Base-by-base conservation (phyloP, 2,113 vertebrate species). In the Pangasianodon hypophthalmus region DNA sequence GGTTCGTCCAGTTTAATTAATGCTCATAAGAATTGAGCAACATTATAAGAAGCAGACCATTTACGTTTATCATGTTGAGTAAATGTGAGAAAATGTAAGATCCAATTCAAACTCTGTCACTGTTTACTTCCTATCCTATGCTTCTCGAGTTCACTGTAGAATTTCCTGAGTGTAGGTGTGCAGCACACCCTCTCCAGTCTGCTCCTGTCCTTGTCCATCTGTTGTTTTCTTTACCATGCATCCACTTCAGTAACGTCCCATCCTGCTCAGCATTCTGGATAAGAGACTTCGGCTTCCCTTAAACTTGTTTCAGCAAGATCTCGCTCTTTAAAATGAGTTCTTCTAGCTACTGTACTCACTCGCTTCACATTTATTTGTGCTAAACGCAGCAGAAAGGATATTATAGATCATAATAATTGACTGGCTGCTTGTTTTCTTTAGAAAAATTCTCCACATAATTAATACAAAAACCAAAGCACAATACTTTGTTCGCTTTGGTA, bases 161-260 rank as follows among this genome's bases (percentile, higher is more conserved):
- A 2, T 87, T 18, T 89, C 5, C 62, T 62, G 80, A 60, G 91
- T 87, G 8, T 93, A 99, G 98, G 98, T 90, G 98, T 99, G 84
- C 97, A 99, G 95, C 24, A 50, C 4, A 24, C 11, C 46, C 46
- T 48, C 50, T 50, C 13, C 0, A 97, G 98, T 84, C 96, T 99
- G 44, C 95, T 98, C 89, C 97, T 99, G 87, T 99, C 98, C 0
- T 91, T 99, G 92, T 95, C 96, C 90, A 99, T 99, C 94, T 99
- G 98, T 98, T 46, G 97, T 97, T 0, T 95, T 98, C 91, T 99
- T 99, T 91, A 99, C 97, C 75, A 97, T 97, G 16, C 97, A 98
- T 85, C 95, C 96, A 80, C 95, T 98, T 64, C 97, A 98, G 24
- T 95, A 99, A 85, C 94, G 98, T 91, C 97, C 98, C 0, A 97